phyloP scores from a whole-genome alignment of 2,888 invertebrate genomes.

The Stenichneumon culpator region DNA sequence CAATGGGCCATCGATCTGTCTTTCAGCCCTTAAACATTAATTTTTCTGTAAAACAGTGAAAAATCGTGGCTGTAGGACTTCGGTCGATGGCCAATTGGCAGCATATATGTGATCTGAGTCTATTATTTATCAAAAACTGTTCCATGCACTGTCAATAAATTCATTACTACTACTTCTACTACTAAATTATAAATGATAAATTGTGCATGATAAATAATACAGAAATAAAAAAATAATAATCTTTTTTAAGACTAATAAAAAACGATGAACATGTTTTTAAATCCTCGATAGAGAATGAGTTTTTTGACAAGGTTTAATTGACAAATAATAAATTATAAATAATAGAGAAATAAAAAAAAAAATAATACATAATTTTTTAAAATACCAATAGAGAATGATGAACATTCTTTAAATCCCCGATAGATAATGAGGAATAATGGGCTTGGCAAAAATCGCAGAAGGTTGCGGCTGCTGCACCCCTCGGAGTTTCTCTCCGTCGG shows the following conservation, averaged over 20 bases:
- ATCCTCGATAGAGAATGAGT: background rate
- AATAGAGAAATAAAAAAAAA: background rate
- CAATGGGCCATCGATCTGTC: too few relatives aligned
- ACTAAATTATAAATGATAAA: background rate
- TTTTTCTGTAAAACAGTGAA: too few relatives aligned
- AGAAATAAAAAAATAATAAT: background rate
- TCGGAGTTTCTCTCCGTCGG: slow-evolving; percentile 45
- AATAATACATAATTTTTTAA: background rate
- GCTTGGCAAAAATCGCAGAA: slow-evolving; percentile 41
- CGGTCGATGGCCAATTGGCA: too few relatives aligned
- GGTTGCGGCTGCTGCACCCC: slow-evolving; percentile 41
- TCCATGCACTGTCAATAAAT: too few relatives aligned
- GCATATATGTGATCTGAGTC: too few relatives aligned
- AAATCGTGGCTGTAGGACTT: too few relatives aligned
- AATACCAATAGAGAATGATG: background rate
- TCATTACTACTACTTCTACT: too few relatives aligned
- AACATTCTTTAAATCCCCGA: background rate
- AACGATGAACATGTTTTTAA: background rate
- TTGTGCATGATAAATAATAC: background rate
- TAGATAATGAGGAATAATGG: background rate
- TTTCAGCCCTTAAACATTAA: too few relatives aligned
- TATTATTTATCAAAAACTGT: too few relatives aligned
- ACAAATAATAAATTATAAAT: background rate
- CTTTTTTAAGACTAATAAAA: background rate
- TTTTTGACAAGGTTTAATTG: too few relatives aligned